phyloP scores from a whole-genome alignment of 1,140 invertebrate species.

The Dryas iulia region DNA sequence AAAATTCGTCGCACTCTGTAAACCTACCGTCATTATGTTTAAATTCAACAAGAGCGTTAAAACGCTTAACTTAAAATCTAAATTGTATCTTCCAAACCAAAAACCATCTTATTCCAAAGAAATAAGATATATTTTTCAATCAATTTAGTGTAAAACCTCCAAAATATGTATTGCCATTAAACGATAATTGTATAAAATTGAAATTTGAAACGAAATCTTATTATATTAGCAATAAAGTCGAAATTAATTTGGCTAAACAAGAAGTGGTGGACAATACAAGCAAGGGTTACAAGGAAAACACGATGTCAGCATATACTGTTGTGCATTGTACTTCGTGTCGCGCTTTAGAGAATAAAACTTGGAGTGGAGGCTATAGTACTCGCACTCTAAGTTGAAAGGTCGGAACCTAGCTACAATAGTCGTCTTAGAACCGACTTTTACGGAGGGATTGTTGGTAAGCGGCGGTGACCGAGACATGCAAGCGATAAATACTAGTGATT shows the following conservation, averaged over 20 bases:
- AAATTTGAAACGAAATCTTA: conserved; percentile 31
- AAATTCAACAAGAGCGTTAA: conserved; percentile 50
- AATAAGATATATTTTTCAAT: conserved; percentile 36
- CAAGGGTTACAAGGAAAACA: conserved; percentile 58
- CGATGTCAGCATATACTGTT: conserved; percentile 49
- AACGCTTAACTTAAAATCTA: conserved; percentile 48
- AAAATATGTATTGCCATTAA: conserved; percentile 49
- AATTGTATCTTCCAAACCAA: conserved; percentile 43
- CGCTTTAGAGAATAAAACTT: conserved; percentile 39
- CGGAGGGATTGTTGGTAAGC: too few relatives aligned
- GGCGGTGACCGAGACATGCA: too few relatives aligned
- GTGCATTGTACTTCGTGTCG: conserved; percentile 48
- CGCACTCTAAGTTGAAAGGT: too few relatives aligned
- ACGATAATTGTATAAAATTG: conserved; percentile 16
- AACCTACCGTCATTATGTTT: conserved; percentile 45
- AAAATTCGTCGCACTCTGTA: conserved; percentile 30
- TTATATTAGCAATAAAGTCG: conserved; percentile 24
- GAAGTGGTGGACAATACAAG: conserved; percentile 44
- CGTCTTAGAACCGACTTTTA: too few relatives aligned
- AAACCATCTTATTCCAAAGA: conserved; percentile 26
- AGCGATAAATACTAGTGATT: too few relatives aligned
- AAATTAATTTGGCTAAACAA: conserved; percentile 30
- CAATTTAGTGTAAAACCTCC: conserved; percentile 21
- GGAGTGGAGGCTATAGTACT: too few relatives aligned
- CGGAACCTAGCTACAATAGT: too few relatives aligned